Evolutionary conservation across 2,797 vertebrate species (phyloP).

Genomic region (Sphenodon punctatus): DNA sequence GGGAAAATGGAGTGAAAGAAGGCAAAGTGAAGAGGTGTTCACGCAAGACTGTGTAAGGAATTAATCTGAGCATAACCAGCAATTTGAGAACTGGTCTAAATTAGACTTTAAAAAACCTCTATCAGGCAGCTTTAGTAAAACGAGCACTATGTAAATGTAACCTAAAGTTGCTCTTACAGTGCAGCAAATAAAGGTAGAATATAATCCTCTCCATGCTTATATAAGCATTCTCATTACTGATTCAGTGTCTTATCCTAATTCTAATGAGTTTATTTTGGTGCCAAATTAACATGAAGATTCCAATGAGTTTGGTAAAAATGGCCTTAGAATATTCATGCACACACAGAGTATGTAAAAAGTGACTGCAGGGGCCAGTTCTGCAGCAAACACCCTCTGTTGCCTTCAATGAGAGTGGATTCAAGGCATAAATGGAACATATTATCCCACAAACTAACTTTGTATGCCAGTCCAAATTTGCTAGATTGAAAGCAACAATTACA

Average conservation of each 20-base stretch:
- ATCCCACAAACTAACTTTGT: neutral
- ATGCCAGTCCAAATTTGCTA: neutral
- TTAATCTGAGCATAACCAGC: neutral
- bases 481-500: neutral
- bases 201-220: neutral
- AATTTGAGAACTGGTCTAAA: no score
- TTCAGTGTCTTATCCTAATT: neutral
- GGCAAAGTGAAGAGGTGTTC: neutral
- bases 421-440: neutral
- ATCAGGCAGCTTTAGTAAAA: neutral
- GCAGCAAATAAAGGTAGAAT: neutral
- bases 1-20: neutral
- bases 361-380: neutral
- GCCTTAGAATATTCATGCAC: neutral
- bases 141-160: neutral
- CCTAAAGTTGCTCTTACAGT: neutral
- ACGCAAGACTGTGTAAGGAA: neutral
- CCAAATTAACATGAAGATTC: neutral
- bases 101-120: neutral
- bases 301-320: neutral
- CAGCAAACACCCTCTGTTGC: neutral
- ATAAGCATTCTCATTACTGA: neutral
- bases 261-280: neutral
- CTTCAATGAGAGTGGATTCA: neutral
- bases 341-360: neutral